These are phyloP conservation scores for Limnodromus scolopaceus DNA, from an alignment of 2,797 vertebrate species.

Conservation along the genomic window DNA sequence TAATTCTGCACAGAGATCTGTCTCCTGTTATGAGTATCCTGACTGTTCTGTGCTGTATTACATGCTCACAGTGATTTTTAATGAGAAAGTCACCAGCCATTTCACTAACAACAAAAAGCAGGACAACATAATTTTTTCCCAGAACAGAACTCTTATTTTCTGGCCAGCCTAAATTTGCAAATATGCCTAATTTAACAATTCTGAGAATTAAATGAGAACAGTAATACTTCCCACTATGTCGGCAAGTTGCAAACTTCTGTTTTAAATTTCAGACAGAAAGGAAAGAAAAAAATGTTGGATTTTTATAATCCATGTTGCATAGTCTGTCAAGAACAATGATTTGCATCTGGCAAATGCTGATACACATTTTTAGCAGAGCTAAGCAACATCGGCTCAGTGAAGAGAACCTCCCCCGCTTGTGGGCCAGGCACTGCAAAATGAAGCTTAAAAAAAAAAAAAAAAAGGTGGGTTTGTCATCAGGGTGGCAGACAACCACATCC, in stretches of 20 bases:
- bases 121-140: not conserved
- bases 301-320: slow-evolving; percentile 35
- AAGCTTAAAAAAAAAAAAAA: not conserved
- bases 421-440: not conserved
- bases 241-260: not conserved
- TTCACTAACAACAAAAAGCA: not conserved
- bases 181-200: not conserved
- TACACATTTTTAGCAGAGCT: not conserved
- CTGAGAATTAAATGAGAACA: not conserved
- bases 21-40: not conserved
- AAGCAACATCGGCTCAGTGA: slow-evolving; percentile 5
- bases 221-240: not conserved
- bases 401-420: not conserved
- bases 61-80: not conserved
- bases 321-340: slow-evolving; percentile 38
- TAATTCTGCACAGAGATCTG: not conserved
- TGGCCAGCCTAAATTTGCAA: slow-evolving; percentile 8
- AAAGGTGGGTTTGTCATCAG: not conserved
- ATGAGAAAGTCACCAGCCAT: slow-evolving; percentile 17
- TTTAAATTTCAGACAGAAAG: not conserved
- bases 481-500: not conserved
- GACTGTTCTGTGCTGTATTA: not conserved
- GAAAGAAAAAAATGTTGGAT: not conserved
- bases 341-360: not conserved
- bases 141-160: not conserved